Conservation (phyloP, 2,888 invertebrate species). For the Anticlea derivata region DNA sequence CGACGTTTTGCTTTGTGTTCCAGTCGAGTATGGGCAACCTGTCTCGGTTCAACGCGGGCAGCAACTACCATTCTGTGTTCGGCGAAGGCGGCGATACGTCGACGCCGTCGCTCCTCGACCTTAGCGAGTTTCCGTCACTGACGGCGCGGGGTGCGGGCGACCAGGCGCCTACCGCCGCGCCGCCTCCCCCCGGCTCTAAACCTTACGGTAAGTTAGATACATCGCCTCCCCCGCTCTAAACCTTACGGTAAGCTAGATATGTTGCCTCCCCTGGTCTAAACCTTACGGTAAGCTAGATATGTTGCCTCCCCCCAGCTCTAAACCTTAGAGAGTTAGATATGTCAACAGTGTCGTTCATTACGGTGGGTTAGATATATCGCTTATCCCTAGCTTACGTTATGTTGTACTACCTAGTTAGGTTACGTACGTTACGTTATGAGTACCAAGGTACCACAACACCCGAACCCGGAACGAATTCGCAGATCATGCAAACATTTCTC, state of each 20-base stretch:
- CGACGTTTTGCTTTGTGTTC: too few relatives aligned
- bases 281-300: neutral
- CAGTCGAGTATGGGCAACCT: constrained; percentile 86
- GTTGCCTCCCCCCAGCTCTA: too few relatives aligned
- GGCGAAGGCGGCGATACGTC: constrained; percentile 89
- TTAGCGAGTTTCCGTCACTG: constrained; percentile 96
- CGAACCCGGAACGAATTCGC: too few relatives aligned
- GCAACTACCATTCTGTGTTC: constrained; percentile 93
- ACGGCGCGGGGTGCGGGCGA: constrained; percentile 93
- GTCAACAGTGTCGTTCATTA: neutral
- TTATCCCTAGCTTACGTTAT: too few relatives aligned
- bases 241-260: neutral
- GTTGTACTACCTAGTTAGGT: too few relatives aligned
- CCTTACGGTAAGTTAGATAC: constrained; percentile 88
- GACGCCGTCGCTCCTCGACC: constrained; percentile 94
- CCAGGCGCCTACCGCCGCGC: constrained; percentile 91
- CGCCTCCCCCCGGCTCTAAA: constrained; percentile 95
- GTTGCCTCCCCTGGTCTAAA: neutral
- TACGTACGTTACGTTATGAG: too few relatives aligned
- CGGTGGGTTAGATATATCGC: neutral
- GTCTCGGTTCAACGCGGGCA: constrained; percentile 85
- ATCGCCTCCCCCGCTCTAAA: neutral
- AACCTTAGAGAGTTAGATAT: too few relatives aligned
- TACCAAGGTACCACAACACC: too few relatives aligned
- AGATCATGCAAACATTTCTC: too few relatives aligned